Conservation (phyloP, 2,113 vertebrate species). For the Phaethon lepturus region DNA sequence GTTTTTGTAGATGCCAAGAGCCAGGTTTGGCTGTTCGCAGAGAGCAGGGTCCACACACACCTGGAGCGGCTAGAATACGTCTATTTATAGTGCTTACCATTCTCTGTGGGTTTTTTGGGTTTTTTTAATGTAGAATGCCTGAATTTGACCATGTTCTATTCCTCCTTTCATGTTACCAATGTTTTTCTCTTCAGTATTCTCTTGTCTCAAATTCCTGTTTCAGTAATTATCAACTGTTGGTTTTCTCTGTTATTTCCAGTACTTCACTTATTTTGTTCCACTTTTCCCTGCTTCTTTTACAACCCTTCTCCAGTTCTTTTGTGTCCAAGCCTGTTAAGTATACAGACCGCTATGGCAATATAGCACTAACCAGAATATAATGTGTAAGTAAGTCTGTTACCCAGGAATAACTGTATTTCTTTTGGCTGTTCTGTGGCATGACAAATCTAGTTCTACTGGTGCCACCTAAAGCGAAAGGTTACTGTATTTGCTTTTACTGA, state of each 20-base stretch:
- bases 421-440: conserved; percentile 1
- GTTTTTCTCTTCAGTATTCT: not conserved
- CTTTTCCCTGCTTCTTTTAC: not conserved
- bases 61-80: not conserved
- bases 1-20: not conserved
- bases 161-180: not conserved
- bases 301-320: not conserved
- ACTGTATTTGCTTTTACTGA: conserved; percentile 23
- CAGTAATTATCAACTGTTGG: not conserved
- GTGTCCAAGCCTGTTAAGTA: not conserved
- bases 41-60: not conserved
- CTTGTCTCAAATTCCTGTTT: not conserved
- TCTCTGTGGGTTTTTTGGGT: not conserved
- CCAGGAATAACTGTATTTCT: conserved; percentile 16
- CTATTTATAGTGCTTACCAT: not conserved
- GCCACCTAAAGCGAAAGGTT: conserved; percentile 12
- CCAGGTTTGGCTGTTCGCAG: not conserved
- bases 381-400: conserved; percentile 19
- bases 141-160: not conserved
- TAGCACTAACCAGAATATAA: not conserved
- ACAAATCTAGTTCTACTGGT: not conserved
- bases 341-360: not conserved
- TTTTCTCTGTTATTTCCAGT: not conserved
- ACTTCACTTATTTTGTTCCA: not conserved
- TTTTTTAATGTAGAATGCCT: not conserved